A percentile compares a stretch with the other conserved stretches of the same genome.
These are phyloP conservation scores for Monarcha castaneiventris DNA, from an alignment of 2,113 vertebrate species.

Conservation along the genomic window DNA sequence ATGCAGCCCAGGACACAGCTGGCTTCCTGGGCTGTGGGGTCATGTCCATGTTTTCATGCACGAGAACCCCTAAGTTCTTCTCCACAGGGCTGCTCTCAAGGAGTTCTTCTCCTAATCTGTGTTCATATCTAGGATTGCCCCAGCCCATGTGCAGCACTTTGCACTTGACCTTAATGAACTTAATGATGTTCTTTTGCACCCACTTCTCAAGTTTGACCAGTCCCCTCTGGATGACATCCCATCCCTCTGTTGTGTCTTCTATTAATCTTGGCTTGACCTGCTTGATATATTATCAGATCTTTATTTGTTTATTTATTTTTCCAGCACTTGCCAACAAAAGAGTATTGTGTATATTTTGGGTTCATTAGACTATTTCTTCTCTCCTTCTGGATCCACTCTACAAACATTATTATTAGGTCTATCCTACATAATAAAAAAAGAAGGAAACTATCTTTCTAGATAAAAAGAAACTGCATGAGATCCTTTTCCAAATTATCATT, in stretches of 20 bases:
- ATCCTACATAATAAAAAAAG: background rate
- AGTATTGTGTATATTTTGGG: background rate
- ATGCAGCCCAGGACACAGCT: background rate
- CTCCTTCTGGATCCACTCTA: background rate
- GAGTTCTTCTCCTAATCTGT: background rate
- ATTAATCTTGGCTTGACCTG: background rate
- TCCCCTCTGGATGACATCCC: background rate
- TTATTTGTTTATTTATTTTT: background rate
- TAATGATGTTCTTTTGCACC: background rate
- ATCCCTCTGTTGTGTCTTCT: background rate
- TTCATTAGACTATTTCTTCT: background rate
- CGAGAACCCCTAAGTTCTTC: accelerated
- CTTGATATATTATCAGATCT: background rate
- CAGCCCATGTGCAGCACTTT: background rate
- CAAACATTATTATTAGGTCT: background rate
- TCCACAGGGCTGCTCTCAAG: accelerated
- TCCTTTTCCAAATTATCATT: background rate
- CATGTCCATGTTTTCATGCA: background rate
- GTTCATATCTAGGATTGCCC: background rate
- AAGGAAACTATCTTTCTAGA: background rate
- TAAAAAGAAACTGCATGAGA: background rate
- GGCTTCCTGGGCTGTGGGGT: background rate
- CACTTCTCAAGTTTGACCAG: background rate
- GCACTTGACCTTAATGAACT: background rate
- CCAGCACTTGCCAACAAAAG: background rate